Base-by-base conservation (phyloP, 2,888 invertebrate species). In the Lepas anatifera region DNA sequence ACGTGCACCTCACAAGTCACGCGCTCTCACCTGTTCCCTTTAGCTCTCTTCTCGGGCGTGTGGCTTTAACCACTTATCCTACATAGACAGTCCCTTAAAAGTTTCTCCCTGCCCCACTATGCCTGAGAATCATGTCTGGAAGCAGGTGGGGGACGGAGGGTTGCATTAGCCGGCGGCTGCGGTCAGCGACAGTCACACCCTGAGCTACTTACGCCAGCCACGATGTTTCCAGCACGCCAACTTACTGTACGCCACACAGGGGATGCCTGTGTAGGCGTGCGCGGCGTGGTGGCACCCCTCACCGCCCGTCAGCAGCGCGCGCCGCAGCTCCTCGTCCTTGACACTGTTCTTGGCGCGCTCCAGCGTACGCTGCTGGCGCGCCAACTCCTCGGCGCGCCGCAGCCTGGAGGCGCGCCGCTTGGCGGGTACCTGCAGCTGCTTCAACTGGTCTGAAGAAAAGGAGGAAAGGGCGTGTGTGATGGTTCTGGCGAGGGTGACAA, bases 241-340 rank as follows among this genome's bases (percentile, higher is more conserved):
- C 90, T 88, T 83, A 92, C 91, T 85, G 79, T 91, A 92, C 52
- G 91, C 90, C 50, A 90, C 90, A 79, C 91, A 91, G 3, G 94
- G 94, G 70, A 93, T 84, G 16, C 90, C 90, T 4, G 93, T 93
- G 78, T 94, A 94, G 37, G 94, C 93, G 79, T 94, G 93, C 16
- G 92, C 88, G 2, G 93, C 92, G 78, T 95, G 94, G 78, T 89
- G 88, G 81, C 95, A 95, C 78, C 94, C 95, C 11, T 74, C 70
- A 27, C 70, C 68, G 71, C 89, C 84, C 74, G n/a, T n/a, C n/a
- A 89, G 85, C 2, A 91, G 29, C 77, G 76, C 16, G 67, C 70
- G 27, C 41, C 69, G 22, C 73, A 32, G 58, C 22, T 58, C n/a
- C 10, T 69, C 43, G 35, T 68, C 68, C 46, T 35, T 29, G 29